Base-by-base conservation (phyloP, 2,888 invertebrate species). In the Dysmachus trigonus region DNA sequence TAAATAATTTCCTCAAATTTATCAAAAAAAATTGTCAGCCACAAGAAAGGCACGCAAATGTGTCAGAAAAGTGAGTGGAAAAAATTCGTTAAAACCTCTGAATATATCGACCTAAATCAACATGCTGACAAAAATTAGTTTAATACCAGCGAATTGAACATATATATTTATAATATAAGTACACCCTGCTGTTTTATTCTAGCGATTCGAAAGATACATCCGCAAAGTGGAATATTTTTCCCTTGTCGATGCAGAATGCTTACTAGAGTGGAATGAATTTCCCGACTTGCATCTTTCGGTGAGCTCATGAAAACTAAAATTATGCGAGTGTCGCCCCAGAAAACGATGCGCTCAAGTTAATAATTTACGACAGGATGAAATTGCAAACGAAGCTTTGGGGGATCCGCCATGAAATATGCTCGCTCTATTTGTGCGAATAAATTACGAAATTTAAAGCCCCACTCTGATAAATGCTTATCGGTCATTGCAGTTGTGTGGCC, bases 301-400 rank as follows among this genome's bases (percentile, higher is more conserved):
- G 27, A 38, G 47, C 33, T 53, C 35, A 53, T 62, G 81, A 81
- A 62, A 81, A 53, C 31, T 33, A 62, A 62, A 81, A 81, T 81
- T 81, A 81, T 81, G 81, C 81, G 62, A 62, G 31, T 53, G 33
- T 53, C 33, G 62, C 81, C 62, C 81, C 15, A 53, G 41, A 76
- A 53, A 62, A 7, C 73, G 73, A n/a, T 5, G 18, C 27, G 30
- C n/a, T 33, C 81, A 53, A 53, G 53, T 81, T 81, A 81, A 81
- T 81, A 81, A 81, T 81, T 81, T 81, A 81, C 51, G 81, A 81
- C 81, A 81, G 47, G 41, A 31, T 62, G 27, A 62, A 81, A 81
- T 51, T 51, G 22, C 81, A 62, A 62, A 22, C 27, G 81, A 31
- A 31, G 31, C 51, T 62, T 53, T 22, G 47, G 53, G 62, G 15